A percentile compares a stretch with the other conserved stretches of the same genome.
Evolutionary conservation across 2,113 vertebrate genomes (phyloP).

Genomic region (Pterocles burchelli): DNA sequence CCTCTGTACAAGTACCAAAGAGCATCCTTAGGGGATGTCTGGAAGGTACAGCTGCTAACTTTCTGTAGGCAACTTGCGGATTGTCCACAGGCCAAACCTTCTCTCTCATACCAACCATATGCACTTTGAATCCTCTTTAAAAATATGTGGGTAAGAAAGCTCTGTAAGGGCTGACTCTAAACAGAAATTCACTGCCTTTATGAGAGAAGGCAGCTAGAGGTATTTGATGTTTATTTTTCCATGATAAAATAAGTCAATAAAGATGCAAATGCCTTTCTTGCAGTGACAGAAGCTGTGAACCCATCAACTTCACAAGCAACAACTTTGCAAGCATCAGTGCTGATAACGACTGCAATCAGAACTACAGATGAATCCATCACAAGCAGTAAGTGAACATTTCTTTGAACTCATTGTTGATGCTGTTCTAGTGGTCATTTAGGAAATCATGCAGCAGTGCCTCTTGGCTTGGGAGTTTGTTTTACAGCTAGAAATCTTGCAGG

Average conservation of each 20-base stretch:
- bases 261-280: background rate
- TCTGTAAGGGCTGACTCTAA: background rate
- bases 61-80: background rate
- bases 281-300: accelerated
- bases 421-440: background rate
- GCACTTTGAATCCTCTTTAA: background rate
- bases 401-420: background rate
- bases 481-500: background rate
- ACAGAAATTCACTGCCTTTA: background rate
- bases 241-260: background rate
- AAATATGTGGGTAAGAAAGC: background rate
- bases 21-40: background rate
- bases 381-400: conserved; percentile 13
- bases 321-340: accelerated
- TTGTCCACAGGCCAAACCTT: background rate
- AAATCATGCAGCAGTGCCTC: background rate
- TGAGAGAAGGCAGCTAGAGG: background rate
- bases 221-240: background rate
- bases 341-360: accelerated
- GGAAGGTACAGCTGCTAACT: background rate
- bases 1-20: background rate
- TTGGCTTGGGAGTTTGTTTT: background rate
- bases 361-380: background rate
- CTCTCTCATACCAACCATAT: background rate
- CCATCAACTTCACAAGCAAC: accelerated